Conservation (phyloP, 37 sponge, comb jelly and placozoan species). For the Beroe ovata region DNA sequence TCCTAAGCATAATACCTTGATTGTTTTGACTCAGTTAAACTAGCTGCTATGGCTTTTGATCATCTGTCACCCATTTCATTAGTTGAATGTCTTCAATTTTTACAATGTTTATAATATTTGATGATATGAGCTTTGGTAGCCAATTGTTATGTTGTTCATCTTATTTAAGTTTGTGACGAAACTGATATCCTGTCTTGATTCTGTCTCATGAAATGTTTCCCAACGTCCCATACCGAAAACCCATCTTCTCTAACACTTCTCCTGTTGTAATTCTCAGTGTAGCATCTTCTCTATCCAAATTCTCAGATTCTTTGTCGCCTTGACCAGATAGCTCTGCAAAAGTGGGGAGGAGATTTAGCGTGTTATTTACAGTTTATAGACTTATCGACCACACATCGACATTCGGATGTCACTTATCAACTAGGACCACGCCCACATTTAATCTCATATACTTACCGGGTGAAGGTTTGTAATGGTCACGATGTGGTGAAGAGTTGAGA, state of each 20-base stretch:
- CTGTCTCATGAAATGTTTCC: too few species aligned
- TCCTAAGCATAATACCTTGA: too few species aligned
- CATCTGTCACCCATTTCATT: not conserved
- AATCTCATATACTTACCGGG: constrained; percentile 35
- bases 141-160: constrained; percentile 41
- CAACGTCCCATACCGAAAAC: too few species aligned
- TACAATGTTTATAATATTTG: constrained; percentile 61
- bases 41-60: not conserved
- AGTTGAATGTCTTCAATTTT: constrained; percentile 10
- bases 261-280: too few species aligned
- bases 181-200: not conserved
- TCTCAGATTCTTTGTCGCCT: constrained; percentile 25
- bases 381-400: too few species aligned
- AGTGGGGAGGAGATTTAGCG: too few species aligned
- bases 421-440: too few species aligned
- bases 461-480: not conserved
- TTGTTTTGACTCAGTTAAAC: too few species aligned
- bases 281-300: constrained; percentile 15
- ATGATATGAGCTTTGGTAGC: constrained; percentile 48
- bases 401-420: too few species aligned
- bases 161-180: constrained; percentile 65
- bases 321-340: constrained; percentile 27
- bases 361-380: too few species aligned
- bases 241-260: too few species aligned
- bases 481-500: not conserved